A percentile compares a stretch with the other conserved stretches of the same genome.
Evolutionary conservation across 2,797 vertebrate genomes (phyloP).

Genomic region (Toxotes lorentzi): DNA sequence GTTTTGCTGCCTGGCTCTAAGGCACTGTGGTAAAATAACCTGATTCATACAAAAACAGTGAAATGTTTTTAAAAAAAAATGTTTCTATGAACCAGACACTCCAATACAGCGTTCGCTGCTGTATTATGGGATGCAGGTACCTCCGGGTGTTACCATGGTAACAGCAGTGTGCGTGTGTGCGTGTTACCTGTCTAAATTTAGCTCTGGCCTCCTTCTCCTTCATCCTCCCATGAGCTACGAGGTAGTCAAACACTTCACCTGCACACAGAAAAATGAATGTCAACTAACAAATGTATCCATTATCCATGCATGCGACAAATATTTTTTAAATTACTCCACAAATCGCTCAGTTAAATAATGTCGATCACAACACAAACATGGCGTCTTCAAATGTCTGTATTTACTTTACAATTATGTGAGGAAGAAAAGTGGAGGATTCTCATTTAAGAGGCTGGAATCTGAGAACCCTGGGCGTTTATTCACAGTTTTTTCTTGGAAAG

Average conservation of each 20-base stretch:
- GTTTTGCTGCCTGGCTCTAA: background rate
- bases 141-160: slow-evolving; percentile 1
- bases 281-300: too few species aligned
- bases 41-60: background rate
- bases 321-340: too few species aligned
- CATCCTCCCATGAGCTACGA: slow-evolving; percentile 97
- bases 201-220: slow-evolving; percentile 97
- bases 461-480: too few species aligned
- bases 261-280: background rate
- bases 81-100: background rate
- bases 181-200: slow-evolving; percentile 96
- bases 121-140: slow-evolving; percentile 36
- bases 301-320: too few species aligned
- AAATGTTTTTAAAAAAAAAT: background rate
- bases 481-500: too few species aligned
- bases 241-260: slow-evolving; percentile 97
- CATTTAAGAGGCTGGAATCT: too few species aligned
- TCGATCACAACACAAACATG: too few species aligned
- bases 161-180: background rate
- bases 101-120: background rate
- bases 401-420: too few species aligned
- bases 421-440: too few species aligned
- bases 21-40: background rate
- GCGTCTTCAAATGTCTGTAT: too few species aligned
- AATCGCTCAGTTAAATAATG: too few species aligned